A percentile compares a stretch with the other conserved stretches of the same genome.
These are phyloP conservation scores for Rhea pennata DNA, from an alignment of 2,113 vertebrate genomes.

Conservation along the genomic window DNA sequence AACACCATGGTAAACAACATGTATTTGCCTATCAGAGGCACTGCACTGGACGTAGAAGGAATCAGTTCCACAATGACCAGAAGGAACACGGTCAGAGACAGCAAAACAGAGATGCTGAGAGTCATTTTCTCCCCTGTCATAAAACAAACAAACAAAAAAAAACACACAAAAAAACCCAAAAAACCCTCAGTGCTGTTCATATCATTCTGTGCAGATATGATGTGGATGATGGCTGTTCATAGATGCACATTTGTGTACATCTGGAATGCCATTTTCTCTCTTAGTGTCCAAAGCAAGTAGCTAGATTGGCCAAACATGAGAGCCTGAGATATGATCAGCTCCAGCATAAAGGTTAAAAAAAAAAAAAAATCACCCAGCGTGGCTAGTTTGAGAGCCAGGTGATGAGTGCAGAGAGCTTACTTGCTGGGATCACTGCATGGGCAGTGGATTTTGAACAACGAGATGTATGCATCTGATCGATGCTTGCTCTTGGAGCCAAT, in stretches of 20 bases:
- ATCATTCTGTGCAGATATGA: not conserved
- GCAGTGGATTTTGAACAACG: not conserved
- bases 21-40: conserved; percentile 97
- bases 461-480: not conserved
- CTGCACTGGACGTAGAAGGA: conserved; percentile 95
- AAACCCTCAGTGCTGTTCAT: not conserved
- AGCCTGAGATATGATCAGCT: not conserved
- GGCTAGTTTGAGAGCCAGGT: not conserved
- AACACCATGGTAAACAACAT: conserved; percentile 99
- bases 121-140: conserved; percentile 97
- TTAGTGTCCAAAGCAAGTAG: not conserved
- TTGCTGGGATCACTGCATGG: not conserved
- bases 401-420: not conserved
- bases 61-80: conserved; percentile 98
- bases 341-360: not conserved
- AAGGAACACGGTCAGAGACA: conserved; percentile 96
- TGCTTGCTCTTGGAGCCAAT: not conserved
- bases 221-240: not conserved
- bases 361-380: not conserved
- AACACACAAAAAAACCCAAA: too few species aligned
- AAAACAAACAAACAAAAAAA: not conserved
- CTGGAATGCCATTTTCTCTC: not conserved
- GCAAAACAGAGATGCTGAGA: conserved; percentile 94
- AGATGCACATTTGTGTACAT: not conserved
- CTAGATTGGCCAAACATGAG: not conserved